Conservation (phyloP, 2,797 vertebrate genomes). For the Falco columbarius region DNA sequence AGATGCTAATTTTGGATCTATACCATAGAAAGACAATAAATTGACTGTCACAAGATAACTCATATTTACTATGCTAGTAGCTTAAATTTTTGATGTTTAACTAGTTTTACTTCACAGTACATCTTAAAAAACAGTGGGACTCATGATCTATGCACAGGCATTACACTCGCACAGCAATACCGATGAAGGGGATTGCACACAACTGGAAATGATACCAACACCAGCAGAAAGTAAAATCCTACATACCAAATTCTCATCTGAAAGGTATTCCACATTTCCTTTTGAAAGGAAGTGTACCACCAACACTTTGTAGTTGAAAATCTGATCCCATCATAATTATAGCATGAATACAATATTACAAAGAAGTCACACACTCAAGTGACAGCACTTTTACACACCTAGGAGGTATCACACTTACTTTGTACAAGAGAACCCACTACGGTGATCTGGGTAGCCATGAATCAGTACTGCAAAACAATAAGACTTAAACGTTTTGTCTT, state of each 20-base stretch:
- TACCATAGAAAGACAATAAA: neutral
- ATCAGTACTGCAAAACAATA: neutral
- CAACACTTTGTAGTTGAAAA: neutral
- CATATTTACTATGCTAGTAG: neutral
- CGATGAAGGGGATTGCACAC: rapidly evolving
- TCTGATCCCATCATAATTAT: neutral
- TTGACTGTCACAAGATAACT: neutral
- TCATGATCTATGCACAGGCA: neutral
- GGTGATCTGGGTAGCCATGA: neutral
- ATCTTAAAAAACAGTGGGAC: neutral
- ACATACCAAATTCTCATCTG: neutral
- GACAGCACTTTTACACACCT: neutral
- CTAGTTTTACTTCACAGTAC: neutral
- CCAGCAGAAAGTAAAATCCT: neutral
- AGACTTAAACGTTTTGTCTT: neutral
- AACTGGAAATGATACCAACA: neutral
- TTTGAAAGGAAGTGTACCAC: neutral
- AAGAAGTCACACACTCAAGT: neutral
- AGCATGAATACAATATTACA: neutral
- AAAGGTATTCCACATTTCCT: neutral
- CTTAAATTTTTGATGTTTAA: neutral
- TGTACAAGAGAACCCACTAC: neutral
- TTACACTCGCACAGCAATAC: neutral
- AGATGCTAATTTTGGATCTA: neutral
- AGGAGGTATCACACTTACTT: neutral